Evolutionary conservation across 2,888 invertebrate genomes (phyloP), one percentile per base, ranked within the genome.

Genomic region (Cephus rjabovi): DNA sequence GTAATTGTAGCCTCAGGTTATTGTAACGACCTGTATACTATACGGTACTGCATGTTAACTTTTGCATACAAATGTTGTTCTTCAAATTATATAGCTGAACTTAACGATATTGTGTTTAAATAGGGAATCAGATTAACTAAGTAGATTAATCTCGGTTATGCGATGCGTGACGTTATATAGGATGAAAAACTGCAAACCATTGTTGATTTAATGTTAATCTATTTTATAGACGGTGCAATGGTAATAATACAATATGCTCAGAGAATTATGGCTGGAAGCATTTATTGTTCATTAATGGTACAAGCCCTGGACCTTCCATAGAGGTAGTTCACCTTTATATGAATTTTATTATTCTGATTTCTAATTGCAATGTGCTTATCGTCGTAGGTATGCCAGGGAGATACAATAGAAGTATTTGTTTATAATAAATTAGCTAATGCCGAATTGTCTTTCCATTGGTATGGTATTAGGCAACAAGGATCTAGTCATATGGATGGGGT

Each of bases 391-490:
- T 89, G 89, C 73, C 81, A 86, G 6, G 88, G 87, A 4, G 89
- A 89, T 73, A 85, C 83, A 12, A 74, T 89, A 40, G 87, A 87
- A 70, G 83, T 89, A 4, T 69, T 85, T 56, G 76, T 89, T 11
- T 80, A 87, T 68, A 89, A 89, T 75, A 82, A 80, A 80, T 79
- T 89, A 69, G 83, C 82, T 34, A 81, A 84, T 11, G 79, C 83
- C 12, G 88, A 89, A 74, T 74, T 89, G 68, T 83, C 92, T 69
- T 89, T 93, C 31, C 93, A 93, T 86, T 93, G 93, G 92, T 93
- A 93, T 84, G 93, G 93, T 12, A 76, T 92, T 15, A 87, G 87
- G 73, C 92, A 91, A 80, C 82, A 82, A 15, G 86, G 83, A 15
- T 87, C 86, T 0, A 87, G 87, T 30, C 87, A 90, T 83, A 92